Conservation (phyloP, 2,113 vertebrate genomes). For the Colossoma macropomum region DNA sequence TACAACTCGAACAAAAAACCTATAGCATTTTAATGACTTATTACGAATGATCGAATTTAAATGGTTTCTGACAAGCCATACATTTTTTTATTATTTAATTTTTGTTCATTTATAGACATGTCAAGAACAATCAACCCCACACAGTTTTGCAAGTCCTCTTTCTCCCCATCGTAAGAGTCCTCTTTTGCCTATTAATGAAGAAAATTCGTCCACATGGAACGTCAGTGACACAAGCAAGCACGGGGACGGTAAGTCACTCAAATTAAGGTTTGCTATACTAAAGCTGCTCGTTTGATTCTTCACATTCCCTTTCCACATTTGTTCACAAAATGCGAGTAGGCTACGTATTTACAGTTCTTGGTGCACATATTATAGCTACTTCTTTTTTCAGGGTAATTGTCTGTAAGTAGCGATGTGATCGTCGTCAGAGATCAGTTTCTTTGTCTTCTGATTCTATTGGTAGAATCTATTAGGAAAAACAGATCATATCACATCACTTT, state of each 20-base stretch:
- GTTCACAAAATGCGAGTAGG: not conserved
- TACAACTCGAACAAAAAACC: not conserved
- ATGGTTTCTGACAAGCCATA: too few species aligned
- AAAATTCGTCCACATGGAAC: conserved; percentile 76
- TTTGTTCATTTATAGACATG: conserved; percentile 74
- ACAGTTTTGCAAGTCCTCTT: conserved; percentile 78
- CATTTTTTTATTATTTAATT: not conserved
- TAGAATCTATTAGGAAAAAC: not conserved
- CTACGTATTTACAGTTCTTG: too few species aligned
- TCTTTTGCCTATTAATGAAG: conserved; percentile 79
- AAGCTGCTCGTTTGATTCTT: conserved; percentile 5
- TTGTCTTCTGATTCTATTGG: not conserved
- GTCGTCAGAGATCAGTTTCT: not conserved
- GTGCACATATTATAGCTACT: too few species aligned
- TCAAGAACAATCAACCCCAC: conserved; percentile 78
- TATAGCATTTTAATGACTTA: not conserved
- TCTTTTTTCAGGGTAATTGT: not conserved
- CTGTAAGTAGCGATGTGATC: not conserved
- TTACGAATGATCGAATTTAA: too few species aligned
- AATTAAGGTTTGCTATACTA: not conserved
- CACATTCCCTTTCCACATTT: not conserved
- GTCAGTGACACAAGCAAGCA: conserved; percentile 71
- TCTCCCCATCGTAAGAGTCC: conserved; percentile 87
- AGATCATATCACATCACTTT: not conserved
- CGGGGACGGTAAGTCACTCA: conserved; percentile 75